These are phyloP conservation scores for Zophobas atratus DNA, from an alignment of 1,140 invertebrate species.

Conservation along the genomic window DNA sequence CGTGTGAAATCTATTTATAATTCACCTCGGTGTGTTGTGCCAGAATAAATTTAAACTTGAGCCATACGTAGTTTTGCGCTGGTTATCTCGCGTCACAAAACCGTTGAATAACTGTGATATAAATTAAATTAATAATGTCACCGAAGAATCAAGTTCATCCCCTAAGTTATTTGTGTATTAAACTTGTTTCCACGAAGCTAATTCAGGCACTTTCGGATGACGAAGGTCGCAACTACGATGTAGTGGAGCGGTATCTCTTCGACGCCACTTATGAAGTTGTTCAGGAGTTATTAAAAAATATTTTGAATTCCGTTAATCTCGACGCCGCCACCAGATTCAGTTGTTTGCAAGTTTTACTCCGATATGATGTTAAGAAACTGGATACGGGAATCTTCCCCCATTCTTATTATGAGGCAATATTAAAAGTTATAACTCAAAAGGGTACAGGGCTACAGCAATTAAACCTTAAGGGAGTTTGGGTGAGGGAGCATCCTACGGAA, in stretches of 20 bases:
- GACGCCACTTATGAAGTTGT: constrained; percentile 71
- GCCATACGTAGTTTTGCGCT: constrained; percentile 36
- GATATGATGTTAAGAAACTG: constrained; percentile 75
- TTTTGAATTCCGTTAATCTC: constrained; percentile 75
- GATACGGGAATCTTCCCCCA: constrained; percentile 77
- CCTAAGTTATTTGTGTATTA: constrained; percentile 58
- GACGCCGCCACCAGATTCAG: constrained; percentile 76
- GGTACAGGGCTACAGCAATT: constrained; percentile 74
- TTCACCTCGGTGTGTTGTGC: constrained; percentile 6
- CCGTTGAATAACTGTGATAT: constrained; percentile 27
- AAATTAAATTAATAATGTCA: constrained; percentile 60
- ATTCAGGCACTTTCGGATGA: constrained; percentile 63
- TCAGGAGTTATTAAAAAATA: constrained; percentile 75
- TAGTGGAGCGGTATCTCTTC: constrained; percentile 58
- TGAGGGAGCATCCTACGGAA: constrained; percentile 75
- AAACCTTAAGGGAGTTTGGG: constrained; percentile 80
- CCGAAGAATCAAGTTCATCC: constrained; percentile 60
- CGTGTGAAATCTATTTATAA: constrained; percentile 33
- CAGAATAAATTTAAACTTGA: constrained; percentile 36
- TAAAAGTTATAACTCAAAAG: constrained; percentile 74
- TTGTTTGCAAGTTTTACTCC: constrained; percentile 74
- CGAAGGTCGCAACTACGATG: constrained; percentile 58
- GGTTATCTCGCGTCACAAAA: constrained; percentile 24
- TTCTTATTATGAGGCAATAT: constrained; percentile 76
- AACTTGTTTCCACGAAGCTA: constrained; percentile 59